phyloP scores from a whole-genome alignment of 2,797 vertebrate genomes.

The Triplophysa yarkandensis region DNA sequence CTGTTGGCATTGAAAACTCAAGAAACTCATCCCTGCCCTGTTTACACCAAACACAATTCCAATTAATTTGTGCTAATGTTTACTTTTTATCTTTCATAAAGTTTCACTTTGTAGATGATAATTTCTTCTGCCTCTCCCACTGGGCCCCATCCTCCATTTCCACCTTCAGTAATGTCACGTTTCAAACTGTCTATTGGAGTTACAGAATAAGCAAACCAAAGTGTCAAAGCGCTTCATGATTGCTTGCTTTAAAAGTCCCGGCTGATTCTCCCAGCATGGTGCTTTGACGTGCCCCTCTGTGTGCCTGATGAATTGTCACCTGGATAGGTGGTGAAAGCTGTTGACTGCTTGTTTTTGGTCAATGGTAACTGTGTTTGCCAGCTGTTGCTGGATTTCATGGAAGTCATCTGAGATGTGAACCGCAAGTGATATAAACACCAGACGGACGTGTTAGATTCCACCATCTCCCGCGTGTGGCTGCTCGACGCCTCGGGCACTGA shows the following conservation, averaged over 20 bases:
- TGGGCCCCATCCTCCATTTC: background rate
- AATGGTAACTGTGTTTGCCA: constrained; percentile 30
- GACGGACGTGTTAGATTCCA: constrained; percentile 20
- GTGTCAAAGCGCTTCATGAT: constrained; percentile 20
- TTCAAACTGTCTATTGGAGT: constrained; percentile 14
- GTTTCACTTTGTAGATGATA: no score
- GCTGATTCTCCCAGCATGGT: constrained; percentile 21
- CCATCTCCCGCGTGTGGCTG: background rate
- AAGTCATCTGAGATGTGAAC: constrained; percentile 12
- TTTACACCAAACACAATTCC: no score
- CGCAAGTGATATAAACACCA: constrained; percentile 27
- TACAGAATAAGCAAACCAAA: constrained; percentile 3
- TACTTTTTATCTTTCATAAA: no score
- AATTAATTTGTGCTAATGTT: no score
- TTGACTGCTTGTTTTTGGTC: constrained; percentile 38
- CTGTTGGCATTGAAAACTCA: no score
- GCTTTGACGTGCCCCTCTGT: constrained; percentile 23
- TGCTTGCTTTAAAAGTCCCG: constrained; percentile 22
- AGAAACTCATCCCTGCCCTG: no score
- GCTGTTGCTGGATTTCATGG: constrained; percentile 10
- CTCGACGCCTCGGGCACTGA: constrained; percentile 5
- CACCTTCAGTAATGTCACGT: background rate
- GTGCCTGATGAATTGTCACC: constrained; percentile 45
- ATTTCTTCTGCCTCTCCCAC: background rate
- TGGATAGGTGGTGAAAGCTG: constrained; percentile 35